Base-by-base conservation (phyloP, 2,888 invertebrate genomes). In the Mythimna vitellina region DNA sequence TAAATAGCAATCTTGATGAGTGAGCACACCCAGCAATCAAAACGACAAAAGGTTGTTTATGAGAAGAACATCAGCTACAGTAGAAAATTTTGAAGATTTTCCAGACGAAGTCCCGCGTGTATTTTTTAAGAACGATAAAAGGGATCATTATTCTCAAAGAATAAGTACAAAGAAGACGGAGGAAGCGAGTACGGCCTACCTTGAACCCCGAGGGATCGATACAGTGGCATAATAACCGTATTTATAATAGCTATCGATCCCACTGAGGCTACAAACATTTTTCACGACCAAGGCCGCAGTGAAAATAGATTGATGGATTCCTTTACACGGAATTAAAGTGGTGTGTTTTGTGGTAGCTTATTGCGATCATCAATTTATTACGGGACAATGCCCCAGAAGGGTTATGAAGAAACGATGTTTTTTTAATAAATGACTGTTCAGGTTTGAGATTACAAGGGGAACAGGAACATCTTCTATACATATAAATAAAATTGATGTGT, bases 251-350 rank as follows among this genome's bases (percentile, higher is more conserved):
- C 82, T 84, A 88, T 86, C 86, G 87, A 89, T 71, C 82, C 79
- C 80, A 76, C 71, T 77, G 84, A 76, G 80, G 86, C 84, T 81
- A 85, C 87, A 84, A 87, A 89, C 88, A 88, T 88, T 86, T 89
- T 89, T 90, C 92, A 91, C 82, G 89, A 89, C 88, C 93, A 93
- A 93, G 93, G 93, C 84, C 89, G 83, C 76, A 82, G 75, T 89
- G 87, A 83, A 92, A 92, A 93, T 89, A 90, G 89, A 88, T 88
- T 87, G 82, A 86, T 86, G 75, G 77, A 78, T 83, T 65, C 64
- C 78, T 83, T 77, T 64, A 69, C 65, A 70, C 73, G 57, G 70
- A 72, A 81, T 85, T 76, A 77, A 83, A 83, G 73, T 72, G 74
- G 76, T 75, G 38, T 76, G 76, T 76, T 80, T 77, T 76, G 70